Evolutionary conservation across 2,888 invertebrate species (phyloP).

Genomic region (Synergus laeviventris): DNA sequence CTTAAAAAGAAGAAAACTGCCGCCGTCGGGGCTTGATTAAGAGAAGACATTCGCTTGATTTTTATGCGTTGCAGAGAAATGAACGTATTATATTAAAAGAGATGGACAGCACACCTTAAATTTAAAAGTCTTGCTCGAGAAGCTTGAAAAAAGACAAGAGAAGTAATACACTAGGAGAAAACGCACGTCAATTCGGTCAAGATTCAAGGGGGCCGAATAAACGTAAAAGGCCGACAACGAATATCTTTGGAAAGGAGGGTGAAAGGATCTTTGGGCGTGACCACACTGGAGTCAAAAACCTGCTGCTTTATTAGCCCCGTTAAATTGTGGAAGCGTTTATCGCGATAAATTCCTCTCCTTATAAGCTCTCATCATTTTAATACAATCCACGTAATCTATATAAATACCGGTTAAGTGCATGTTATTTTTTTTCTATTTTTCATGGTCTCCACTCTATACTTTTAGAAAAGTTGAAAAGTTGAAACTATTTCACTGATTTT

Average conservation of each 20-base stretch:
- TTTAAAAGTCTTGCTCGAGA: slow-evolving; percentile 13
- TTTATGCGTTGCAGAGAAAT: neutral
- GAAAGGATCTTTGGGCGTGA: slow-evolving; percentile 32
- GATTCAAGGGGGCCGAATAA: slow-evolving; percentile 3
- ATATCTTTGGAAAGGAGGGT: slow-evolving; percentile 36
- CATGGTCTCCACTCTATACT: too few species aligned
- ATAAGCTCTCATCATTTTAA: neutral
- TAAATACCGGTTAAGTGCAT: too few species aligned
- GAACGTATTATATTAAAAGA: slow-evolving; percentile 9
- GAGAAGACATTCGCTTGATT: slow-evolving; percentile 30
- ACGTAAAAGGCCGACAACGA: neutral
- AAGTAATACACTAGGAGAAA: neutral
- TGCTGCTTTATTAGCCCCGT: slow-evolving; percentile 39
- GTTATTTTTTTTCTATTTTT: too few species aligned
- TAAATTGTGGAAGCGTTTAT: slow-evolving; percentile 13
- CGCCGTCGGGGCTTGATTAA: slow-evolving; percentile 22
- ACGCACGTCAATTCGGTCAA: slow-evolving; percentile 6
- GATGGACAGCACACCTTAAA: slow-evolving; percentile 15
- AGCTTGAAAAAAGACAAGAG: neutral
- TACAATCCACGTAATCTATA: neutral
- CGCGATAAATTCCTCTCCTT: slow-evolving; percentile 2
- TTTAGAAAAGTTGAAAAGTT: too few species aligned
- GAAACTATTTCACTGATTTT: too few species aligned
- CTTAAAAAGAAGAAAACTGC: slow-evolving; percentile 23
- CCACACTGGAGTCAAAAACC: slow-evolving; percentile 38